phyloP scores from a whole-genome alignment of 2,888 invertebrate genomes.

The Isoperla grammatica region DNA sequence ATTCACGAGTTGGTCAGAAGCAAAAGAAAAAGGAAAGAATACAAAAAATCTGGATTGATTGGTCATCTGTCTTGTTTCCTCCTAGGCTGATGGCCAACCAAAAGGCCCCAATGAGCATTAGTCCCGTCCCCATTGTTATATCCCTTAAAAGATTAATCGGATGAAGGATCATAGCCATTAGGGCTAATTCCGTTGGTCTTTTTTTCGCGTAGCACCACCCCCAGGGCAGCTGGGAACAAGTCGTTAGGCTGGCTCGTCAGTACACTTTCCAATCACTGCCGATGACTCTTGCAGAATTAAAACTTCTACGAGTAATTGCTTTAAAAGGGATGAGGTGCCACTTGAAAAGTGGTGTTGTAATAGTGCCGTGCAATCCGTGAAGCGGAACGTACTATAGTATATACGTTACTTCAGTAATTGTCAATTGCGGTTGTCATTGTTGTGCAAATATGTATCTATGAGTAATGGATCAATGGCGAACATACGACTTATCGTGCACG shows the following conservation, averaged over 20 bases:
- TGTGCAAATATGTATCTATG: too few relatives aligned
- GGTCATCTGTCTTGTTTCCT: neutral
- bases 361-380: neutral
- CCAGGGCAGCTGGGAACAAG: too few relatives aligned
- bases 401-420: neutral
- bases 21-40: too few relatives aligned
- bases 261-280: too few relatives aligned
- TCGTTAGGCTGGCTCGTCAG: too few relatives aligned
- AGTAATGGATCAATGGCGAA: too few relatives aligned
- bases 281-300: too few relatives aligned
- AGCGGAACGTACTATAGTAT: neutral
- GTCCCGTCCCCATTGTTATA: constrained; percentile 5
- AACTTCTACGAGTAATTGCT: too few relatives aligned
- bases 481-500: too few relatives aligned
- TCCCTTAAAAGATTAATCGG: constrained; percentile 11
- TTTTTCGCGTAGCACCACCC: neutral
- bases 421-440: neutral
- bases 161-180: constrained; percentile 14
- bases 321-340: too few relatives aligned
- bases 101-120: neutral
- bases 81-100: constrained; percentile 2
- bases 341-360: neutral
- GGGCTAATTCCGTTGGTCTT: constrained; percentile 10
- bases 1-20: too few relatives aligned
- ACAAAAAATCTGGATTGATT: constrained; percentile 5